Evolutionary conservation across 2,113 vertebrate species (phyloP).

Genomic region (Sarotherodon lohbergeri): DNA sequence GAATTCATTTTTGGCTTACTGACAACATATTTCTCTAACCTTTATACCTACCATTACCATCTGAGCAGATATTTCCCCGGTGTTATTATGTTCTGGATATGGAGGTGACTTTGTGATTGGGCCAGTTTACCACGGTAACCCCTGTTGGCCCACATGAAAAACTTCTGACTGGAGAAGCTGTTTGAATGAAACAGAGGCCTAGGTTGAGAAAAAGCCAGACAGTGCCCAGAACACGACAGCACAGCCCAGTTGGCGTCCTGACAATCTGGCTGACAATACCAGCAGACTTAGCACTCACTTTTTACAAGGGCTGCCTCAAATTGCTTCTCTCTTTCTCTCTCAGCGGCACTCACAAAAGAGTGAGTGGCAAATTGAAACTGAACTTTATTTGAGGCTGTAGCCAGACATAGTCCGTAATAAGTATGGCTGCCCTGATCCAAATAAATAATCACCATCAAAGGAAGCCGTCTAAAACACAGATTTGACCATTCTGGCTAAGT

Average conservation of each 20-base stretch:
- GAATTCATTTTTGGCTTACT: background rate
- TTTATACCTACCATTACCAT: background rate
- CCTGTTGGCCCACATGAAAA: slow-evolving; percentile 26
- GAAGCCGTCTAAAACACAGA: slow-evolving; percentile 54
- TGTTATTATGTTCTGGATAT: background rate
- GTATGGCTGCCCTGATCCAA: slow-evolving; percentile 51
- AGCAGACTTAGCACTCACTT: slow-evolving; percentile 71
- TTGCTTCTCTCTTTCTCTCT: slow-evolving; percentile 60
- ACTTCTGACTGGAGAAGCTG: slow-evolving; percentile 45
- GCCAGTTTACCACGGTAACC: slow-evolving; percentile 35
- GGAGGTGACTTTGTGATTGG: slow-evolving; percentile 11
- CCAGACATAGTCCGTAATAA: slow-evolving; percentile 54
- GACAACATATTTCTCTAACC: background rate
- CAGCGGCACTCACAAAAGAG: slow-evolving; percentile 41
- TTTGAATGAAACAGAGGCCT: slow-evolving; percentile 49
- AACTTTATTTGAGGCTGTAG: slow-evolving; percentile 62
- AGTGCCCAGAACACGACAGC: slow-evolving; percentile 55
- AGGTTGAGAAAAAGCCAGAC: slow-evolving; percentile 52
- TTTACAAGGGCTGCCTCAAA: slow-evolving; percentile 68
- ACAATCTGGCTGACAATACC: slow-evolving; percentile 71
- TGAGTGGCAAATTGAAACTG: slow-evolving; percentile 64
- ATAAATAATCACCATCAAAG: slow-evolving; percentile 66
- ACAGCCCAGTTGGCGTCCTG: slow-evolving; percentile 67
- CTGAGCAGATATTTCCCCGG: background rate
- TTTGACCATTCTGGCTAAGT: slow-evolving; percentile 52